Evolutionary conservation across 2,113 vertebrate genomes (phyloP).

Genomic region (Crotalus viridis): DNA sequence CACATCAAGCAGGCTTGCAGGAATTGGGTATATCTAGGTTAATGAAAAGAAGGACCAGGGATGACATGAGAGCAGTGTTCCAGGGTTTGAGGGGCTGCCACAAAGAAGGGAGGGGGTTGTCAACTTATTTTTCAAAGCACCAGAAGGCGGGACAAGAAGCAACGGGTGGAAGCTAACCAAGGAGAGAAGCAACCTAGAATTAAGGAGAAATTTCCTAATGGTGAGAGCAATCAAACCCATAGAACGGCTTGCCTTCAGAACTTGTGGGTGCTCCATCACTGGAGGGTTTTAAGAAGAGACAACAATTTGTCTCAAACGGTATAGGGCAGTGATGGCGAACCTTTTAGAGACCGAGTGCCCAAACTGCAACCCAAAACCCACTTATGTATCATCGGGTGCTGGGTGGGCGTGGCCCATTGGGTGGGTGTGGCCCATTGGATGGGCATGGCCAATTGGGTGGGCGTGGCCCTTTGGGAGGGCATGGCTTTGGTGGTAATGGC

Average conservation of each 20-base stretch:
- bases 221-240: background rate
- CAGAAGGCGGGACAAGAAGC: background rate
- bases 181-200: background rate
- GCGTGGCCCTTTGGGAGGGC: too few species aligned
- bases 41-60: background rate
- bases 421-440: too few species aligned
- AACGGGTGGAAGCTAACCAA: background rate
- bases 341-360: too few species aligned
- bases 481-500: too few species aligned
- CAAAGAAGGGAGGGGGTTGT: background rate
- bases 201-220: background rate
- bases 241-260: background rate
- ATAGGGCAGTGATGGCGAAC: background rate
- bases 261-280: background rate
- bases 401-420: too few species aligned
- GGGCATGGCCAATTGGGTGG: too few species aligned
- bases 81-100: background rate
- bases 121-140: background rate
- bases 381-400: too few species aligned
- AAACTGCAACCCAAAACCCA: too few species aligned
- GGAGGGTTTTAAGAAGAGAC: background rate
- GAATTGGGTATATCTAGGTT: background rate
- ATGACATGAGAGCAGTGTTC: background rate
- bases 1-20: background rate
- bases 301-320: too few species aligned